Conservation (phyloP, 2,888 invertebrate species). For the Lamellibrachia satsuma region DNA sequence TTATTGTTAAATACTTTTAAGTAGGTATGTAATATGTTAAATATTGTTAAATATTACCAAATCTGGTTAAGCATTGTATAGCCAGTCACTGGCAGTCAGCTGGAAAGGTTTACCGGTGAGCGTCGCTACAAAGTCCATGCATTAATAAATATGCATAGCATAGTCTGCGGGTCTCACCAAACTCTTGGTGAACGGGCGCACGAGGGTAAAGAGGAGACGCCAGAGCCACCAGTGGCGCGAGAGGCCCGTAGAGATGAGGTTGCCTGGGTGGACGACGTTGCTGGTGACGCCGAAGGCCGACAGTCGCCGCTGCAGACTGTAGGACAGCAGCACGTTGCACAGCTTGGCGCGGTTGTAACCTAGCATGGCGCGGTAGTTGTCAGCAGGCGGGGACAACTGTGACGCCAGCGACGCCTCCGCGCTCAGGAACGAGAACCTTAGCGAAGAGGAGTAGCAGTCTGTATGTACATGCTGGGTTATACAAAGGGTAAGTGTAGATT, state of each 20-base stretch:
- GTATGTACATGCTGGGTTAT: neutral
- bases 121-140: neutral
- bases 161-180: conserved; percentile 72
- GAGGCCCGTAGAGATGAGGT: conserved; percentile 83
- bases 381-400: conserved; percentile 76
- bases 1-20: too few relatives aligned
- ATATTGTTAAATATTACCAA: too few relatives aligned
- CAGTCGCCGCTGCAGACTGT: conserved; percentile 80
- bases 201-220: conserved; percentile 79
- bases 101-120: too few relatives aligned
- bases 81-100: too few relatives aligned
- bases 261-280: conserved; percentile 67
- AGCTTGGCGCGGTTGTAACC: conserved; percentile 89
- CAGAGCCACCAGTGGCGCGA: conserved; percentile 87
- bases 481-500: neutral
- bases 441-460: neutral
- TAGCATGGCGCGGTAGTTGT: conserved; percentile 78
- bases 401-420: conserved; percentile 63
- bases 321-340: conserved; percentile 84
- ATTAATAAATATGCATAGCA: neutral
- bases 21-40: too few relatives aligned
- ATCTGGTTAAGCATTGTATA: too few relatives aligned
- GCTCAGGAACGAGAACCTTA: conserved; percentile 58
- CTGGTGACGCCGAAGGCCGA: conserved; percentile 60
- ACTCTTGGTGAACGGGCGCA: conserved; percentile 93